Evolutionary conservation across 2,113 vertebrate genomes (phyloP).

Genomic region (Pristiophorus japonicus): DNA sequence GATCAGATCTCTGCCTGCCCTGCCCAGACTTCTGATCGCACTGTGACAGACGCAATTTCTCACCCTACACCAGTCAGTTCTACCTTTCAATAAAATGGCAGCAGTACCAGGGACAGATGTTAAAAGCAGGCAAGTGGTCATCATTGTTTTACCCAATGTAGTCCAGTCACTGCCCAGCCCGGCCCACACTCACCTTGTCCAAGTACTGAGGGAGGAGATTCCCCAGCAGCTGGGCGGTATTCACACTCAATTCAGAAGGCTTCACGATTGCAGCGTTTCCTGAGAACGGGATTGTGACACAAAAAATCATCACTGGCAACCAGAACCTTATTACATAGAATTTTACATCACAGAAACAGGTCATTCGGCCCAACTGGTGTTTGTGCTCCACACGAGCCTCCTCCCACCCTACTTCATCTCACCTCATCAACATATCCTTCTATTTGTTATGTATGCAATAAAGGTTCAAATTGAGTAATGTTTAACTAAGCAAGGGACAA

Average conservation of each 20-base stretch:
- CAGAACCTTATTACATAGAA: background rate
- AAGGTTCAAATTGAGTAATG: too few relatives aligned
- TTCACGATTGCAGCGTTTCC: constrained; percentile 86
- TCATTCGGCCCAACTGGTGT: background rate
- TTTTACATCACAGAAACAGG: background rate
- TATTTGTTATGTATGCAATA: too few relatives aligned
- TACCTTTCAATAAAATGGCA: background rate
- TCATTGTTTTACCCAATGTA: background rate
- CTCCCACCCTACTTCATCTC: background rate
- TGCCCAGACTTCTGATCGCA: background rate
- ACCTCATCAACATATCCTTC: background rate
- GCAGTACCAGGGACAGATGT: background rate
- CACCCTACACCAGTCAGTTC: background rate
- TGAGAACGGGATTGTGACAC: constrained; percentile 43
- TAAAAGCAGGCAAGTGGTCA: background rate
- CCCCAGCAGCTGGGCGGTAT: constrained; percentile 65
- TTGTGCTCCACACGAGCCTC: background rate
- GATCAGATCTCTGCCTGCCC: background rate
- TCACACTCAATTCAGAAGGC: constrained; percentile 77
- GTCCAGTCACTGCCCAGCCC: background rate
- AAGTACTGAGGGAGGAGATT: constrained; percentile 79
- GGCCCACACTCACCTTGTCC: constrained; percentile 66
- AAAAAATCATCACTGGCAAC: background rate
- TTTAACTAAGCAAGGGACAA: too few relatives aligned
- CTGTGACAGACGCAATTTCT: background rate